phyloP scores from a whole-genome alignment of 1,140 invertebrate genomes.

The Gonioctena quinquepunctata region DNA sequence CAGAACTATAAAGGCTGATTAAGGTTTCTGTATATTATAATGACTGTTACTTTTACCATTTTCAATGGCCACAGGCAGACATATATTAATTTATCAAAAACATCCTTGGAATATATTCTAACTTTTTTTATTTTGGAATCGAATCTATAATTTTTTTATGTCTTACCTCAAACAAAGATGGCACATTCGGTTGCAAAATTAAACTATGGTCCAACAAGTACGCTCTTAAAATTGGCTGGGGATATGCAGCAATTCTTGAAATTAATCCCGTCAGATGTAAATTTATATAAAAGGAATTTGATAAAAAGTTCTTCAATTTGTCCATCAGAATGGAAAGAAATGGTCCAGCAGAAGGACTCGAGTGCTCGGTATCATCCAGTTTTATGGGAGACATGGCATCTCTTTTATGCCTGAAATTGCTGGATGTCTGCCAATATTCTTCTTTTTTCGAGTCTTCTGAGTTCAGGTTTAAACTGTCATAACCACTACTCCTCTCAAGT shows the following conservation, averaged over 20 bases:
- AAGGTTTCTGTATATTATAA: too few relatives aligned
- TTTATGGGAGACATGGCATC: slow-evolving; percentile 17
- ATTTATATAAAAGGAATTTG: slow-evolving; percentile 85
- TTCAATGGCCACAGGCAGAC: too few relatives aligned
- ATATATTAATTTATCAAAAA: too few relatives aligned
- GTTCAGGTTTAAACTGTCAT: slow-evolving; percentile 78
- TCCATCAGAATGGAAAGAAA: slow-evolving; percentile 82
- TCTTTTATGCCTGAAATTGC: slow-evolving; percentile 33
- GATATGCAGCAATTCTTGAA: slow-evolving; percentile 82
- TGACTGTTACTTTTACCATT: too few relatives aligned
- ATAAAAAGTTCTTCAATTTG: slow-evolving; percentile 82
- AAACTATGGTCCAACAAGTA: slow-evolving; percentile 86
- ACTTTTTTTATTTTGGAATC: too few relatives aligned
- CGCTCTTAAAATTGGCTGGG: slow-evolving; percentile 84
- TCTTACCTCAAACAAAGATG: slow-evolving; percentile 84
- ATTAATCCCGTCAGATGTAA: slow-evolving; percentile 87
- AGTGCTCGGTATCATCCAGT: slow-evolving; percentile 32
- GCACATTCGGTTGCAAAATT: slow-evolving; percentile 86
- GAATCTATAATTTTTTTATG: slow-evolving; percentile 10
- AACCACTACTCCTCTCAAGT: slow-evolving; percentile 80
- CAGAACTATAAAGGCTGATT: too few relatives aligned
- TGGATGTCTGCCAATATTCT: slow-evolving; percentile 55
- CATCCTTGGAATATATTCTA: too few relatives aligned
- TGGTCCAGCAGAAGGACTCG: slow-evolving; percentile 65
- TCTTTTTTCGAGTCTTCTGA: slow-evolving; percentile 56